Base-by-base conservation (phyloP, 2,797 vertebrate genomes). In the Myotis planiceps region DNA sequence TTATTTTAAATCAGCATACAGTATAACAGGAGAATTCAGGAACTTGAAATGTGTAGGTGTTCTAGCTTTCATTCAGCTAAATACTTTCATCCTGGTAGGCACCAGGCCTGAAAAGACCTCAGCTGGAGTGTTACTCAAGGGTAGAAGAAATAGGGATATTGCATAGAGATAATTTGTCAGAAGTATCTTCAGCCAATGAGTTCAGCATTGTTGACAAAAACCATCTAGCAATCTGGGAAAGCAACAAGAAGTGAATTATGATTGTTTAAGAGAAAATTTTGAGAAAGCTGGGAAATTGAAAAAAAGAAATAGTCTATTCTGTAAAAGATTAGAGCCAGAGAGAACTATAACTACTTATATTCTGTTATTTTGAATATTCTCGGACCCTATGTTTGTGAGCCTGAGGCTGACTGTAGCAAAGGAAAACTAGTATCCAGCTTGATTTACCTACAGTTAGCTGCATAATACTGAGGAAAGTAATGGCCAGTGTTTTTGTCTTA, bases 331-430 rank as follows among this genome's bases (percentile, higher is more conserved):
- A 53, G 37, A 76, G n/a, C 58, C 49, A 71, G 58, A 88, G n/a
- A 93, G 65, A 93, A 72, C 27, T 93, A 14, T 10, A 92, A 29
- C 45, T 82, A 66, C 37, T 93, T 74, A 42, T 18, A 79, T 45
- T 90, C n/a, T 79, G 13, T 82, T 69, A 68, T 78, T 83, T 95
- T 95, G 49, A 88, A 68, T 87, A 53, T 84, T 75, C 29, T 81
- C 49, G 37, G 76, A 72, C 18, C 42, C 10, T 49, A 1, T 68
- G 15, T 90, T 78, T 83, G 32, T 82, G 66, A 83, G 25, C 34
- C 47, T 78, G 7, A 81, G 63, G 12, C 55, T 95, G 6, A 92
- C 66, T 58, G 29, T 58, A 88, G 27, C 47, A 92, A 76, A 90
- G 39, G 29, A 94, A 81, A 94, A n/a, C 58, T 88, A 49, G 27